phyloP scores from a whole-genome alignment of 2,888 invertebrate species.

The Rhamphomyia laevipes region DNA sequence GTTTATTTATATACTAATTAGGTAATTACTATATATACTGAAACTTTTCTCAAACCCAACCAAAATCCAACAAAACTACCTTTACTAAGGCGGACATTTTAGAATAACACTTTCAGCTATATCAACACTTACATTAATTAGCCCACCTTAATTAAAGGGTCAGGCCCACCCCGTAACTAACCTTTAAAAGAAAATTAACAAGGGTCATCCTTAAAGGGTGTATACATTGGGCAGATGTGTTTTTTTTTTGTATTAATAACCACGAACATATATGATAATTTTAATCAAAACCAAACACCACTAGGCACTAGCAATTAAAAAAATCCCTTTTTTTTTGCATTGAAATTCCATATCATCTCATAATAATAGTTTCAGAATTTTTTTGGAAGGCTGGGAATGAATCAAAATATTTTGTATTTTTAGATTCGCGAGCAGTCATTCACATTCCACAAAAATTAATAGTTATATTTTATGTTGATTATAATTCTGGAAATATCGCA shows the following conservation, averaged over 20 bases:
- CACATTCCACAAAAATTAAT: background rate
- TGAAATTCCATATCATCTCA: background rate
- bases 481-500: no score
- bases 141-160: background rate
- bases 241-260: background rate
- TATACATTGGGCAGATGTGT: background rate
- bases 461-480: background rate
- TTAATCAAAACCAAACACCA: no score
- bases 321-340: background rate
- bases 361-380: background rate
- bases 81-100: no score
- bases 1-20: no score
- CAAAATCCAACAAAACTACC: no score
- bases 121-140: background rate
- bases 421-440: background rate
- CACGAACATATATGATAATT: no score
- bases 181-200: background rate
- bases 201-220: background rate
- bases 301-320: no score
- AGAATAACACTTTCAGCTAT: background rate
- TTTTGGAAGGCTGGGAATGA: background rate
- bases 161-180: background rate
- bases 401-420: background rate
- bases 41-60: no score
- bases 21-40: no score